Evolutionary conservation across 1,140 invertebrate species (phyloP).

Genomic region (Drosophila mauritiana): DNA sequence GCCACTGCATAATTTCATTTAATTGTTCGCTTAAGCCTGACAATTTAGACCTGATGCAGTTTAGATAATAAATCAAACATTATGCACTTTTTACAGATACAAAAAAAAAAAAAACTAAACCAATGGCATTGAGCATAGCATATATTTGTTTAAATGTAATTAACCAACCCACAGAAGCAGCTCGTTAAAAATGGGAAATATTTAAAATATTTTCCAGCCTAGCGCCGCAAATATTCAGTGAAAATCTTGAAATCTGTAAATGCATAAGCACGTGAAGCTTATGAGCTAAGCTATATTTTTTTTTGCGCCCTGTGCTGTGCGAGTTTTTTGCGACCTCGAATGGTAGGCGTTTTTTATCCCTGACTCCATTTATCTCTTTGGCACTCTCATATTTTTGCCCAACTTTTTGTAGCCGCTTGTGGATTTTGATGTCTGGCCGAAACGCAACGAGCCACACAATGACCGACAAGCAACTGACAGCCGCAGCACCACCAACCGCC

Average conservation of each 20-base stretch:
- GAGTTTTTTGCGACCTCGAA: neutral
- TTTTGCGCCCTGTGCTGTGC: neutral
- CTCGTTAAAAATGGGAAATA: no score
- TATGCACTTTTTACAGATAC: no score
- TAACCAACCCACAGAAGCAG: no score
- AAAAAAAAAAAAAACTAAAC: no score
- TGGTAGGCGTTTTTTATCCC: slow-evolving; percentile 10
- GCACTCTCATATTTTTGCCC: neutral
- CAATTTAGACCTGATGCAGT: neutral
- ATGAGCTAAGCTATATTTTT: no score
- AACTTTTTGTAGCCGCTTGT: slow-evolving; percentile 17
- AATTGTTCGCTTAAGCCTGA: neutral
- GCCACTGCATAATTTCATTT: neutral
- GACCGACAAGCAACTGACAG: slow-evolving; percentile 59
- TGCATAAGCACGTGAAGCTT: no score
- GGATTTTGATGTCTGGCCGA: slow-evolving; percentile 56
- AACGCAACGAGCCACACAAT: slow-evolving; percentile 65
- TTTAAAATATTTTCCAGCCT: no score
- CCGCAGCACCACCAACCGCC: slow-evolving; percentile 5
- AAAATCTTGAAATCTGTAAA: no score
- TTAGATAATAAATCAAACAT: no score
- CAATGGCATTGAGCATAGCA: no score
- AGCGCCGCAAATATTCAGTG: no score
- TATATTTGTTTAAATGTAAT: no score
- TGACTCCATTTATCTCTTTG: slow-evolving; percentile 28